These are phyloP conservation scores for Gymnarchus niloticus DNA, from an alignment of 2,113 vertebrate genomes.

Conservation along the genomic window DNA sequence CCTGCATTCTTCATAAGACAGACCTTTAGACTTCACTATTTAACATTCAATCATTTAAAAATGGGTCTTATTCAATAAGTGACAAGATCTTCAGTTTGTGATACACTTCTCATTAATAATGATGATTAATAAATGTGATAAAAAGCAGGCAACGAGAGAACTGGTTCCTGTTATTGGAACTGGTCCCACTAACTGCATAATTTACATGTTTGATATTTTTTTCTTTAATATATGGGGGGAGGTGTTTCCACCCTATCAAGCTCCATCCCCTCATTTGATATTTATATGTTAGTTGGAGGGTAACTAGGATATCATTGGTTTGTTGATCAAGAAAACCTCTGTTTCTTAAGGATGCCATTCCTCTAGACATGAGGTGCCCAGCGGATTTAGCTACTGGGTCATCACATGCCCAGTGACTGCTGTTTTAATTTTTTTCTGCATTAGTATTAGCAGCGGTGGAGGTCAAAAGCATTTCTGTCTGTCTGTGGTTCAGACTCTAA, in stretches of 20 bases:
- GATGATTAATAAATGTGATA: background rate
- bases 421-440: background rate
- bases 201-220: background rate
- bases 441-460: background rate
- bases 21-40: background rate
- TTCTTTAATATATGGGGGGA: background rate
- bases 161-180: too few species aligned
- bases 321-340: background rate
- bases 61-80: background rate
- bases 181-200: background rate
- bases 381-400: background rate
- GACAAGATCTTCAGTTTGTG: too few species aligned
- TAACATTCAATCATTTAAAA: background rate
- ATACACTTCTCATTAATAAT: background rate
- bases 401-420: background rate
- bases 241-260: too few species aligned
- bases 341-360: background rate
- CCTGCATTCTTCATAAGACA: background rate
- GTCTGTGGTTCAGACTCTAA: background rate
- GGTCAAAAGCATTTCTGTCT: background rate
- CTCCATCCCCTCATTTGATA: background rate
- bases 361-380: background rate
- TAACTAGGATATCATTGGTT: background rate
- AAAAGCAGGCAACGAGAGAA: too few species aligned
- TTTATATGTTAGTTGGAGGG: background rate